phyloP scores from a whole-genome alignment of 2,113 vertebrate species.

The Todiramphus saurophagus region DNA sequence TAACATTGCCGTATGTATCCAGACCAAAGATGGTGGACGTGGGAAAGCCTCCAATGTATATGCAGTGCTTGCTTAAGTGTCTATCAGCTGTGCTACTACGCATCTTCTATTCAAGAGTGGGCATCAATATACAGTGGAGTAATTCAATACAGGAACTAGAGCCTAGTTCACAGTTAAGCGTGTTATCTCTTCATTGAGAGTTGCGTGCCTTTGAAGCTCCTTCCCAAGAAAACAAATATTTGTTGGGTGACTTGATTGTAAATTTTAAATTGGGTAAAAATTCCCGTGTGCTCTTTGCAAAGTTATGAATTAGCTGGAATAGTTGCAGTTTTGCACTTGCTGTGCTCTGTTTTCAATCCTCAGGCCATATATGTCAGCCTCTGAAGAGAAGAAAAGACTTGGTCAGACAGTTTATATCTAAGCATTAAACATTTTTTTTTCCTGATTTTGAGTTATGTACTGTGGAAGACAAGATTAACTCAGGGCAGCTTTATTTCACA shows the following conservation, averaged over 20 bases:
- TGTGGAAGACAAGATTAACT: background rate
- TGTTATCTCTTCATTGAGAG: background rate
- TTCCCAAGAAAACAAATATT: background rate
- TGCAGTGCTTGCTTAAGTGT: background rate
- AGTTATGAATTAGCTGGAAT: background rate
- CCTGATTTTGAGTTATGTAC: background rate
- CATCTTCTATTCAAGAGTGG: background rate
- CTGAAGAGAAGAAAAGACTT: background rate
- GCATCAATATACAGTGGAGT: background rate
- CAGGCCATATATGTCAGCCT: background rate
- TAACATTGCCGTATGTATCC: background rate
- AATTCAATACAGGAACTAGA: background rate
- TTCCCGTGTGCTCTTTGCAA: background rate
- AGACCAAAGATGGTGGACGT: background rate
- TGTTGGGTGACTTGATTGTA: background rate
- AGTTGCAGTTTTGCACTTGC: background rate
- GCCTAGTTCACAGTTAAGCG: background rate
- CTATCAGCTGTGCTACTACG: background rate
- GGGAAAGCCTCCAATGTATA: rapidly evolving
- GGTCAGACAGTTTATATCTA: background rate
- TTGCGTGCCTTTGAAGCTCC: background rate
- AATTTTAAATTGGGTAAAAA: background rate
- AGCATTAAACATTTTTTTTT: background rate
- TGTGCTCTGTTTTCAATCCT: background rate
- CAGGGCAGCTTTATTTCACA: background rate